Base-by-base conservation (phyloP, 2,888 invertebrate genomes). In the Blastobasis adustella region DNA sequence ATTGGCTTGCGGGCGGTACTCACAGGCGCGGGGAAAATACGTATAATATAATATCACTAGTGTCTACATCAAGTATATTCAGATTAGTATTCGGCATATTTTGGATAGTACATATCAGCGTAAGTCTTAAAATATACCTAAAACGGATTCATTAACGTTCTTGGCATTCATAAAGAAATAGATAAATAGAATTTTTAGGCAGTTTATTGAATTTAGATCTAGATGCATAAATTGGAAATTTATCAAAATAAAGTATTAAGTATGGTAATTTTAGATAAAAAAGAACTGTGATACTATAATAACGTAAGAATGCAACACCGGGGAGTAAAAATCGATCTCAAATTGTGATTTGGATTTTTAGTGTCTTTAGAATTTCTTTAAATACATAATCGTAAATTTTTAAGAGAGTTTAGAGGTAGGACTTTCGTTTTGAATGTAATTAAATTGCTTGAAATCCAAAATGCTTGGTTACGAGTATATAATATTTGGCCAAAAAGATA, bases 261-360 rank as follows among this genome's bases (percentile, higher is more conserved):
- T 23, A 84, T 78, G 76, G 70, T 82, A 79, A 67, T 73, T 77
- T 76, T 80, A 84, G 78, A 72, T 23, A 75, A 81, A 47, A 23
- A 82, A 78, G 77, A 82, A 79, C 86, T 86, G 86, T 87, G 86
- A 86, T 86, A 86, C 77, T 50, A n/a, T 49, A 74, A 75, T 75
- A 71, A 74, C 72, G 75, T 84, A 82, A 82, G 80, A 67, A 65
- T 68, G 73, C 71, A 79, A 82, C 78, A 82, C 78, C 84, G 79
- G 83, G 82, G 79, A 77, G 80, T 74, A 65, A 71, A 64, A 67
- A 70, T 62, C 73, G 83, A 87, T 85, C 86, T 88, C 86, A 81
- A 76, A 72, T 71, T 76, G 75, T 79, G 76, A 76, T 79, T 78
- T 71, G 61, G 67, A 65, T 49, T 50, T 49, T 39, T 46, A 40